Percentiles rank a stretch among this genome's conserved stretches.
Conservation (phyloP, 92 coral and sea anemone genomes). For the Blastomussa wellsi region DNA sequence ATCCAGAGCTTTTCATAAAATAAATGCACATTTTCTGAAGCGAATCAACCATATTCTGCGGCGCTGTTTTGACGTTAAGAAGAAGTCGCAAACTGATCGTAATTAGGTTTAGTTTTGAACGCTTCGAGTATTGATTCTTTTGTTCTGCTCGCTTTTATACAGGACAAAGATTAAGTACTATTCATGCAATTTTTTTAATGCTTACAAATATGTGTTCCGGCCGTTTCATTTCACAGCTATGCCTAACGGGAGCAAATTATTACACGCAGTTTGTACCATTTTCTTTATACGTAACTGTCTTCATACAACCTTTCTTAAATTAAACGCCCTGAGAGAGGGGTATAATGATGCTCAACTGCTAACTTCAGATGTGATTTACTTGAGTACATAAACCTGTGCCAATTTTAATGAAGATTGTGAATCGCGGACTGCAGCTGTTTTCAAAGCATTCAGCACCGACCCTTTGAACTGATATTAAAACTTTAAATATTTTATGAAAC, state of each 20-base stretch:
- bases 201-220: background rate
- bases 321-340: too few relatives aligned
- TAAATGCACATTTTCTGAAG: slow-evolving; percentile 54
- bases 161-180: background rate
- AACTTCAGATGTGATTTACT: background rate
- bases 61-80: background rate
- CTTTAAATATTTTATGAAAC: background rate
- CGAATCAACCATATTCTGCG: slow-evolving; percentile 22
- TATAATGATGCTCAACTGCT: too few relatives aligned
- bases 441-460: background rate
- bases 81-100: background rate
- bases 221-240: background rate
- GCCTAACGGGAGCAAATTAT: background rate
- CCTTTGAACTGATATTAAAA: background rate
- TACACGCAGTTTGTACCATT: background rate
- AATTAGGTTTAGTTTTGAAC: background rate
- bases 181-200: background rate
- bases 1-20: slow-evolving; percentile 53
- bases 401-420: background rate
- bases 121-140: background rate
- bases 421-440: background rate
- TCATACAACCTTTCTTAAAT: background rate
- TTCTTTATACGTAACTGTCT: background rate
- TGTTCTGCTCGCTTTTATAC: background rate
- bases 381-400: background rate